These are phyloP conservation scores for Lacerta agilis DNA, from an alignment of 2,797 vertebrate species.

Conservation along the genomic window DNA sequence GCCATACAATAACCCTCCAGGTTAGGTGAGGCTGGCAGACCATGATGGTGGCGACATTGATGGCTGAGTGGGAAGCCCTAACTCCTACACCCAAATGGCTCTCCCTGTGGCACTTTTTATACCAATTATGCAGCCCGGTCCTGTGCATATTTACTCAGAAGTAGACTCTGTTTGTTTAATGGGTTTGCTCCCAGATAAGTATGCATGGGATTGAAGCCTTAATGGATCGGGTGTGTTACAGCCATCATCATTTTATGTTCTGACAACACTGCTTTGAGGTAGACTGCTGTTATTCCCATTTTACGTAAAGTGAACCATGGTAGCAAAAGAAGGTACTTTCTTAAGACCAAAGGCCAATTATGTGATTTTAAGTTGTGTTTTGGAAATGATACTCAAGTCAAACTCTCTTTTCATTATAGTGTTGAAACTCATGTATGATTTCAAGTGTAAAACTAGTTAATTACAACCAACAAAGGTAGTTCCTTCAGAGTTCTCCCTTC, in stretches of 20 bases:
- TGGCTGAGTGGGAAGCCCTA: not conserved
- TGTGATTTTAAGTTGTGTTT: not conserved
- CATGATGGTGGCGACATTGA: not conserved
- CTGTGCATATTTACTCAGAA: not conserved
- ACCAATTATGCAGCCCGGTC: not conserved
- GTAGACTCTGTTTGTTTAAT: not conserved
- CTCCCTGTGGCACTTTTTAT: not conserved
- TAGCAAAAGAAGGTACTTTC: not conserved
- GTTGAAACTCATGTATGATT: no score
- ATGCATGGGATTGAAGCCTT: not conserved
- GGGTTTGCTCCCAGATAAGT: not conserved
- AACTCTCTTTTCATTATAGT: not conserved
- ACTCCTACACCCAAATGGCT: not conserved
- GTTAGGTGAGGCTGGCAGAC: not conserved
- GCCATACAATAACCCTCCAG: not conserved
- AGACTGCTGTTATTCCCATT: not conserved
- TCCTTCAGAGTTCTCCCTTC: constrained; percentile 11
- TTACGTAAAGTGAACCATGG: not conserved
- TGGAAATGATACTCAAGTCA: not conserved
- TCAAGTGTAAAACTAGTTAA: not conserved
- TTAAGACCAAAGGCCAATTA: not conserved
- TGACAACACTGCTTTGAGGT: not conserved
- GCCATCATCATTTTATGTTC: not conserved
- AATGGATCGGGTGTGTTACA: not conserved
- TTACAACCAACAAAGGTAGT: constrained; percentile 3